These are phyloP conservation scores for Cheilosia grossa DNA, from an alignment of 2,888 invertebrate genomes.

Conservation along the genomic window DNA sequence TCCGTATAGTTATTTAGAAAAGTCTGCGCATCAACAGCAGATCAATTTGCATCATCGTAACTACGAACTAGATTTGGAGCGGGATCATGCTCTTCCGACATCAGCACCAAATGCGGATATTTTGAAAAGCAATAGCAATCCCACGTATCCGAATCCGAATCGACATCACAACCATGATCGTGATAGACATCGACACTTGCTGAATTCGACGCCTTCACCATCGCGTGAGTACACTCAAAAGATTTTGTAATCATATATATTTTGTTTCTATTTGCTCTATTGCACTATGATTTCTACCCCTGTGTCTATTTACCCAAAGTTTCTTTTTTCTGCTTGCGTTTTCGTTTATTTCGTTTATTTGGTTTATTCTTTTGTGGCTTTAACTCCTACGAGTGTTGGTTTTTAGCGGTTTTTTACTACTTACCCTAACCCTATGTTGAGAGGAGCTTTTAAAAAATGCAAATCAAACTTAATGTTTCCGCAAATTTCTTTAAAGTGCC, in stretches of 20 bases:
- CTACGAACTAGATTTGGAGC: constrained; percentile 89
- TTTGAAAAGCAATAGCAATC: constrained; percentile 90
- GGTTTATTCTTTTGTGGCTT: too few relatives aligned
- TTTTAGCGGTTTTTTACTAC: too few relatives aligned
- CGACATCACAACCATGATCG: constrained; percentile 83
- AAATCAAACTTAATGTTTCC: too few relatives aligned
- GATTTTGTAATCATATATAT: too few relatives aligned
- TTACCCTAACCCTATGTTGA: too few relatives aligned
- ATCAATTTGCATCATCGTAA: constrained; percentile 82
- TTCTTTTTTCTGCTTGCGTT: too few relatives aligned
- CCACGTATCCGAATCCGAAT: constrained; percentile 89
- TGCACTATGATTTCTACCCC: constrained; percentile 1
- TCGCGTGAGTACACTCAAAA: constrained; percentile 78
- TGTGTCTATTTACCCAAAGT: neutral
- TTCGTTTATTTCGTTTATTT: too few relatives aligned
- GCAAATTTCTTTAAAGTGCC: constrained; percentile 79
- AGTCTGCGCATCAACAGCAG: constrained; percentile 80
- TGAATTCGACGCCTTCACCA: constrained; percentile 82
- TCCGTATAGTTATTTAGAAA: constrained; percentile 79
- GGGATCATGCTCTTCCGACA: constrained; percentile 89
- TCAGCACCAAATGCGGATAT: constrained; percentile 91
- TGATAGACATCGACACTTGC: constrained; percentile 80
- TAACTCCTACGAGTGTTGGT: too few relatives aligned
- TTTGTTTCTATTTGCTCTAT: neutral
- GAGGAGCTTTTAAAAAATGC: too few relatives aligned